Conservation (phyloP, 2,113 vertebrate species). For the Porphyrio hochstetteri region DNA sequence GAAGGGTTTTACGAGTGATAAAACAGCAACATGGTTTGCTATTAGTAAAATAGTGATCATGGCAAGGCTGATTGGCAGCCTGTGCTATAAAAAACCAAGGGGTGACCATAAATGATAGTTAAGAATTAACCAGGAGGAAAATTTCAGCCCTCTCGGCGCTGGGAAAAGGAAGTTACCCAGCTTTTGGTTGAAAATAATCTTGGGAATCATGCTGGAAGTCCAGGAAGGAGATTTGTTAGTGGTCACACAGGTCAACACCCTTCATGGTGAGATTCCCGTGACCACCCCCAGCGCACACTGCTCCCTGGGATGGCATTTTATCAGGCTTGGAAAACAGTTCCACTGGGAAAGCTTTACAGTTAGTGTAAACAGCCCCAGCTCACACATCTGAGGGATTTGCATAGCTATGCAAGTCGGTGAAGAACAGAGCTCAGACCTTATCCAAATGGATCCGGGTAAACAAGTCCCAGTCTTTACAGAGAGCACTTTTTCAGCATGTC, state of each 20-base stretch:
- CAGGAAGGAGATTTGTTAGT: not conserved
- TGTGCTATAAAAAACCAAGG: not conserved
- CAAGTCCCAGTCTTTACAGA: not conserved
- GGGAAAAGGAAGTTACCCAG: not conserved
- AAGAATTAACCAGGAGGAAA: not conserved
- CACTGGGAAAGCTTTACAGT: not conserved
- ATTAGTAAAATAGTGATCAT: not conserved
- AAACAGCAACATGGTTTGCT: not conserved
- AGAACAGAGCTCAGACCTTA: not conserved
- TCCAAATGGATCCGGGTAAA: not conserved
- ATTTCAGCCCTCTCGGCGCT: not conserved
- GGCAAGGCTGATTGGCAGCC: not conserved
- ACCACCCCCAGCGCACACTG: not conserved
- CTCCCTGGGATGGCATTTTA: not conserved
- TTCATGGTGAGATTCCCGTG: not conserved
- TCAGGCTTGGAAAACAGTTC: not conserved
- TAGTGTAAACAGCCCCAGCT: conserved; percentile 8
- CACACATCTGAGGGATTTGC: not conserved
- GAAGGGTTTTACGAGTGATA: not conserved
- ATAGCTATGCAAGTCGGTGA: not conserved
- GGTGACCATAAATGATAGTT: not conserved
- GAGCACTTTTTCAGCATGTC: not conserved
- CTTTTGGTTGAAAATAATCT: not conserved
- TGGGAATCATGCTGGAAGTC: not conserved
- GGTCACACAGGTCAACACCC: not conserved